phyloP scores from a whole-genome alignment of 2,113 vertebrate genomes.

The Raja brachyura region DNA sequence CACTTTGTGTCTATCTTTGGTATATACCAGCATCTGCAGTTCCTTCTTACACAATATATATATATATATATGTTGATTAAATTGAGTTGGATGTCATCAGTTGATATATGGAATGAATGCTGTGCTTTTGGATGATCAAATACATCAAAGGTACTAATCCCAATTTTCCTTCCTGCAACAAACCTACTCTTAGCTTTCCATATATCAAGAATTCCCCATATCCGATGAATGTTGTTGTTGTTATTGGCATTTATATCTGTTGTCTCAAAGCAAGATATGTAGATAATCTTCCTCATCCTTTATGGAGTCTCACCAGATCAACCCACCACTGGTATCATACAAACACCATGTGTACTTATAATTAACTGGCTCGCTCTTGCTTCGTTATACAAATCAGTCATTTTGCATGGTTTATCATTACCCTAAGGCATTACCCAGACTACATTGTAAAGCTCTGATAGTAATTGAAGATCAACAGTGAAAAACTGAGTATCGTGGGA shows the following conservation, averaged over 20 bases:
- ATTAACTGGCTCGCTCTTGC: not conserved
- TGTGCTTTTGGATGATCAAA: not conserved
- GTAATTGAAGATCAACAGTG: not conserved
- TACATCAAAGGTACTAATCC: not conserved
- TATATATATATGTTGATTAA: too few species aligned
- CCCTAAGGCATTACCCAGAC: not conserved
- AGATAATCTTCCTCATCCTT: not conserved
- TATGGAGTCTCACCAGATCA: not conserved
- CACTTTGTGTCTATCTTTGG: too few species aligned
- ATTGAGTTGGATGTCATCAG: too few species aligned
- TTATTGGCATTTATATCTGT: not conserved
- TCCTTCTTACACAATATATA: too few species aligned
- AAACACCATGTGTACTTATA: not conserved
- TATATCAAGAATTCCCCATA: not conserved
- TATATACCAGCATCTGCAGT: too few species aligned
- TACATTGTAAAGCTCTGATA: not conserved
- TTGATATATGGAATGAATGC: too few species aligned
- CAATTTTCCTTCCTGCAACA: not conserved
- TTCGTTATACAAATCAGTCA: not conserved
- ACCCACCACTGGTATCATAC: not conserved
- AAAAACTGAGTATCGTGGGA: not conserved
- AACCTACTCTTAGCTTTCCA: not conserved
- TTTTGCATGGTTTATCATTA: not conserved
- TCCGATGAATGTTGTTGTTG: not conserved
- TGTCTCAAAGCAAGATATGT: not conserved